Evolutionary conservation across 2,888 invertebrate species (phyloP).

Genomic region (Serripes groenlandicus): DNA sequence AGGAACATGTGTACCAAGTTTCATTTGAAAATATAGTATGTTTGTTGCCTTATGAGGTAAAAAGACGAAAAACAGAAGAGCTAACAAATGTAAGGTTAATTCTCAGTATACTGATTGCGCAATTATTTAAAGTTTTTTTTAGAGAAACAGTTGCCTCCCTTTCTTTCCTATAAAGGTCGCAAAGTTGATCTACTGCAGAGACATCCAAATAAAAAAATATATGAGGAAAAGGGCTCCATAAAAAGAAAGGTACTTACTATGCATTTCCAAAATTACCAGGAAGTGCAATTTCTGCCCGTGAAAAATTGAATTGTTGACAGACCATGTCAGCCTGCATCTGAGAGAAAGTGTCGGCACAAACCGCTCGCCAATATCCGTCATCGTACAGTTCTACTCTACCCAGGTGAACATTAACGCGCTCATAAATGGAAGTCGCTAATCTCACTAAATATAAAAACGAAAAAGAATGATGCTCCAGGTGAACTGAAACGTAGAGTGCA

Average conservation of each 20-base stretch:
- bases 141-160: no score
- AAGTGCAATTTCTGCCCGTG: slow-evolving; percentile 50
- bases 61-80: no score
- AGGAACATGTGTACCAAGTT: no score
- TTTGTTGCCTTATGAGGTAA: no score
- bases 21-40: no score
- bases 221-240: neutral
- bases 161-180: no score
- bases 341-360: slow-evolving; percentile 88
- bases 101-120: neutral
- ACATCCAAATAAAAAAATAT: neutral
- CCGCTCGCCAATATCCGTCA: slow-evolving; percentile 91
- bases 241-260: slow-evolving; percentile 6
- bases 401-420: slow-evolving; percentile 35
- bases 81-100: no score
- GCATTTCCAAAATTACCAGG: slow-evolving; percentile 65
- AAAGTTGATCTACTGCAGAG: neutral
- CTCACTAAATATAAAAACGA: neutral
- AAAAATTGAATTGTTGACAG: slow-evolving; percentile 76
- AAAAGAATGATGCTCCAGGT: neutral
- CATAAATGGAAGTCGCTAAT: neutral
- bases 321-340: slow-evolving; percentile 70
- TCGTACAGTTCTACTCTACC: slow-evolving; percentile 91
- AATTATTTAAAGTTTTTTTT: neutral
- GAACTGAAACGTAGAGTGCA: no score